A percentile compares a stretch with the other conserved stretches of the same genome.
Conservation (phyloP, 1,140 invertebrate genomes). For the Drosophila sturtevanti region DNA sequence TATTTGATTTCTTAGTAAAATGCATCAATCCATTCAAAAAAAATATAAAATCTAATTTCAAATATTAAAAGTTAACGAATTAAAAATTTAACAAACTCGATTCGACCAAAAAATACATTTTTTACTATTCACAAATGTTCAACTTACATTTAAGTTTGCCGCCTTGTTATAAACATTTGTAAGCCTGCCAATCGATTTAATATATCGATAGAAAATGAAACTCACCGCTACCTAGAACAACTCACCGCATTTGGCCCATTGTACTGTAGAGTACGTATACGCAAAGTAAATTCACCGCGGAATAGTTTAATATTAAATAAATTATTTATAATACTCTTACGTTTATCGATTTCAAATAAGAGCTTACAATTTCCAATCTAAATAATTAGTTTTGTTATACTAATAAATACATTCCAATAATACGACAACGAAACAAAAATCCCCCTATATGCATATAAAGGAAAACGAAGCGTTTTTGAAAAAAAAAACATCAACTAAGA, state of each 20-base stretch:
- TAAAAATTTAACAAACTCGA: no score
- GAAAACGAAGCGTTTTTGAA: neutral
- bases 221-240: neutral
- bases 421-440: neutral
- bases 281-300: constrained; percentile 2
- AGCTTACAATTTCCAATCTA: neutral
- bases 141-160: neutral
- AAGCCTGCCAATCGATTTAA: neutral
- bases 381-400: neutral
- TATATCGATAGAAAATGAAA: neutral
- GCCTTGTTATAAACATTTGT: neutral
- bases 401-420: neutral
- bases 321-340: neutral
- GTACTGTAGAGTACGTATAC: neutral
- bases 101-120: no score
- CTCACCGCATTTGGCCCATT: neutral
- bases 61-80: no score
- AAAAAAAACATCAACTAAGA: neutral
- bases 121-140: no score
- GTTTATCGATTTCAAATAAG: neutral
- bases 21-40: no score
- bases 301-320: neutral
- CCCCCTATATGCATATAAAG: neutral
- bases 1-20: no score
- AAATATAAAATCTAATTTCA: no score